A percentile compares a stretch with the other conserved stretches of the same genome.
Conservation (phyloP, 2,797 vertebrate species). For the Gobio occitaniae region DNA sequence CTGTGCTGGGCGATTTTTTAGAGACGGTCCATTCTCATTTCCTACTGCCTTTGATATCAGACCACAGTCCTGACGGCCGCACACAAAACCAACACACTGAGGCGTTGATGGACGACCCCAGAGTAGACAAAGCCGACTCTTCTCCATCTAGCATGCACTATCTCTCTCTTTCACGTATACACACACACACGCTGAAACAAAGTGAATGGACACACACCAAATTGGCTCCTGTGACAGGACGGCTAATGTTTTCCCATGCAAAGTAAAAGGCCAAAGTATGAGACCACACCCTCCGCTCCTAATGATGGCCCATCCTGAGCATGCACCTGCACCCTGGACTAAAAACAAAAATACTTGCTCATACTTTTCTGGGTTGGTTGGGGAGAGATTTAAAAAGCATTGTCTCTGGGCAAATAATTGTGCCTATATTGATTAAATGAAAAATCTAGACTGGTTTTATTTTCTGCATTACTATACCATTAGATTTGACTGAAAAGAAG, state of each 20-base stretch:
- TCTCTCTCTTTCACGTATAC: conserved; percentile 83
- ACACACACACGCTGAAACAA: conserved; percentile 84
- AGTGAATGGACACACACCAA: conserved; percentile 80
- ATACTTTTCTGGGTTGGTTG: neutral
- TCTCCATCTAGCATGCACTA: conserved; percentile 64
- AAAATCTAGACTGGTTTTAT: neutral
- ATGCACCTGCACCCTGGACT: conserved; percentile 45
- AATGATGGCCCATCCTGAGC: conserved; percentile 47
- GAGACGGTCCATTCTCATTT: conserved; percentile 94
- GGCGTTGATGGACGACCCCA: conserved; percentile 84
- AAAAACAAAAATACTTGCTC: conserved; percentile 10
- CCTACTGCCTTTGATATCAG: conserved; percentile 92
- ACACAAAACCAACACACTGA: conserved; percentile 89
- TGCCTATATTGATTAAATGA: neutral
- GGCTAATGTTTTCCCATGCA: conserved; percentile 85
- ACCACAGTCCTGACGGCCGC: conserved; percentile 90
- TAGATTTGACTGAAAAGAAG: neutral
- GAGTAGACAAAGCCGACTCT: conserved; percentile 85
- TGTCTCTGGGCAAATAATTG: neutral
- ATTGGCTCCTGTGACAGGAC: conserved; percentile 87
- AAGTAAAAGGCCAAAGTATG: conserved; percentile 84
- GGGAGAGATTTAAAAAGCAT: neutral
- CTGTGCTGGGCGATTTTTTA: conserved; percentile 87
- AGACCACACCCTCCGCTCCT: conserved; percentile 57
- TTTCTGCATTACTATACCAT: neutral